Conservation (phyloP, 2,888 invertebrate species). For the Omphaloscelis lunosa region DNA sequence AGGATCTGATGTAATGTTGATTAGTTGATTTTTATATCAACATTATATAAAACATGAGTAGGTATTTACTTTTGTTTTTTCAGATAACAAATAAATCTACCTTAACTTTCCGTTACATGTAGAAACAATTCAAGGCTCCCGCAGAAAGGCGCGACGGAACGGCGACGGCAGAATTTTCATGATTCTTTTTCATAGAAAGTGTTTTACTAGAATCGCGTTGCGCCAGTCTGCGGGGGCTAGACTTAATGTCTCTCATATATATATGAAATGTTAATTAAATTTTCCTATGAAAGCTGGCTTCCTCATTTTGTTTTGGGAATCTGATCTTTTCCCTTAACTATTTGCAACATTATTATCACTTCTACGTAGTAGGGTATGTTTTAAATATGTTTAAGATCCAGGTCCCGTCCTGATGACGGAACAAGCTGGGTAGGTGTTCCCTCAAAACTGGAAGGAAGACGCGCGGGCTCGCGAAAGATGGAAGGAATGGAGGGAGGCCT, state of each 20-base stretch:
- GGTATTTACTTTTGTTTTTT: background rate
- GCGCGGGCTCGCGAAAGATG: too few relatives aligned
- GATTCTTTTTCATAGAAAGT: too few relatives aligned
- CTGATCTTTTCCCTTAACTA: background rate
- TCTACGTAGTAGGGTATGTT: background rate
- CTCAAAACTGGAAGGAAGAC: too few relatives aligned
- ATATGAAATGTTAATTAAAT: background rate
- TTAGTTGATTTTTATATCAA: constrained; percentile 20
- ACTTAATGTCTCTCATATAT: too few relatives aligned
- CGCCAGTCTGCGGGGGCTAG: too few relatives aligned
- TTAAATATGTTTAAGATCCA: background rate
- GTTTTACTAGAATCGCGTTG: too few relatives aligned
- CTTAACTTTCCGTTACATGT: background rate
- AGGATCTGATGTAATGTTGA: constrained; percentile 53
- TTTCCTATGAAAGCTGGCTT: background rate
- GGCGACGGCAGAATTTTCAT: too few relatives aligned
- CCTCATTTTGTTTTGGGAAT: background rate
- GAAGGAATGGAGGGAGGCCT: too few relatives aligned
- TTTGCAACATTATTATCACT: background rate
- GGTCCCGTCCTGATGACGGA: background rate
- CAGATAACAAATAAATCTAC: background rate
- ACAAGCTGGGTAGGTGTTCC: background rate
- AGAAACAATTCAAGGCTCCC: too few relatives aligned
- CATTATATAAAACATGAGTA: constrained; percentile 1
- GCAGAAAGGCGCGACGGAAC: too few relatives aligned